Evolutionary conservation across 2,888 invertebrate species (phyloP).

Genomic region (Yponomeuta evonymella): DNA sequence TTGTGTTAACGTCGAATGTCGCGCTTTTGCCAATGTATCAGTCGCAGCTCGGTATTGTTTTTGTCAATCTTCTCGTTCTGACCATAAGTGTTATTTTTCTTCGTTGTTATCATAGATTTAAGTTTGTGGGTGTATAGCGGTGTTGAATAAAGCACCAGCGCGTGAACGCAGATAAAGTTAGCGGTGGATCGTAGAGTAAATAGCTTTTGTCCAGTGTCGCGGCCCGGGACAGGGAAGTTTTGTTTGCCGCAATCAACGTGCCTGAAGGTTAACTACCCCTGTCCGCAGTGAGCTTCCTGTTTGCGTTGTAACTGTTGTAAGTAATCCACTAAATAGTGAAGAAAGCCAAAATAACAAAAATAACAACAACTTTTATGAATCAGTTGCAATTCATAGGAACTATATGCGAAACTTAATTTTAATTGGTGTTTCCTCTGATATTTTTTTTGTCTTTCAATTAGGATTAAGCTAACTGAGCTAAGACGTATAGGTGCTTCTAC

Average conservation of each 20-base stretch:
- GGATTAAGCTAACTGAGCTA: too few relatives aligned
- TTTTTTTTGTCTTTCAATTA: too few relatives aligned
- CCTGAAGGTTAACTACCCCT: constrained; percentile 6
- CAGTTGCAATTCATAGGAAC: neutral
- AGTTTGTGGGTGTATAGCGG: neutral
- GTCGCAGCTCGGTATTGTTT: neutral
- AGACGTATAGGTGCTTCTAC: too few relatives aligned
- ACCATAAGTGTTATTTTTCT: neutral
- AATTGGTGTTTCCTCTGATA: neutral
- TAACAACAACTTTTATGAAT: neutral
- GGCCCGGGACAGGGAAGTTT: neutral
- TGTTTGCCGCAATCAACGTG: constrained; percentile 15
- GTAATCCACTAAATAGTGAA: neutral
- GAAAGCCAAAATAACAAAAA: neutral
- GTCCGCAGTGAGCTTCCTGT: neutral
- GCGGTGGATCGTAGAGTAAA: constrained; percentile 30
- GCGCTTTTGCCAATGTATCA: neutral
- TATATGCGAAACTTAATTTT: neutral
- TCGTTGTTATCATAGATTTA: neutral
- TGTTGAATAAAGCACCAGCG: constrained; percentile 27
- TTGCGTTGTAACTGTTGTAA: neutral
- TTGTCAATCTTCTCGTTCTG: neutral
- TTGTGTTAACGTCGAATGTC: neutral
- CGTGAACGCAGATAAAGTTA: constrained; percentile 28
- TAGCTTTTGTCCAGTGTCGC: constrained; percentile 23